A percentile compares a stretch with the other conserved stretches of the same genome.
These are phyloP conservation scores for Nibea coibor DNA, from an alignment of 2,113 vertebrate genomes.

Conservation along the genomic window DNA sequence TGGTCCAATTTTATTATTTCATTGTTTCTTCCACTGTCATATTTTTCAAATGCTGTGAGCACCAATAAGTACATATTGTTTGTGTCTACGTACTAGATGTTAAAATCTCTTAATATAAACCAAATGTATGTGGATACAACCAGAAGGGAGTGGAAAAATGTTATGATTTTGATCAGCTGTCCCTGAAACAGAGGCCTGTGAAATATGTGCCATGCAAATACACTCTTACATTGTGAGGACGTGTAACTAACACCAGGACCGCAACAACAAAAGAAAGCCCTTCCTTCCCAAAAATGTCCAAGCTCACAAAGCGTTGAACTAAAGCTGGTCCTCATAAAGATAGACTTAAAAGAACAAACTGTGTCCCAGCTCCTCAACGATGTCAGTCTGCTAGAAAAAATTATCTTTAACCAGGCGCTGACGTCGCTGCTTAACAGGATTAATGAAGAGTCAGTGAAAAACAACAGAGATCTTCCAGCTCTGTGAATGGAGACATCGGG, in stretches of 20 bases:
- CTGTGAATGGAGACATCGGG: slow-evolving; percentile 39
- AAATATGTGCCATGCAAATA: too few species aligned
- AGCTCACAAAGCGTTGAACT: not conserved
- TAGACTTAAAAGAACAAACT: not conserved
- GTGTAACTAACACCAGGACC: too few species aligned
- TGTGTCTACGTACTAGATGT: not conserved
- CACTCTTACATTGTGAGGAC: too few species aligned
- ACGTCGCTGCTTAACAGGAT: slow-evolving; percentile 58
- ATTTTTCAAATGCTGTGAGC: too few species aligned
- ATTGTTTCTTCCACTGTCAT: too few species aligned
- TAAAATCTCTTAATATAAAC: not conserved
- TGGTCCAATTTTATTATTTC: too few species aligned
- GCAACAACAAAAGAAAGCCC: not conserved
- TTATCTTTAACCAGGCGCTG: slow-evolving; percentile 47
- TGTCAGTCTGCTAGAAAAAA: slow-evolving; percentile 32
- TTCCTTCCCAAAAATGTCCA: too few species aligned
- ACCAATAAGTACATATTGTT: too few species aligned
- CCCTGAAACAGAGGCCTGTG: too few species aligned
- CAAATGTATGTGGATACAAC: not conserved
- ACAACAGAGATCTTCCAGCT: slow-evolving; percentile 18
- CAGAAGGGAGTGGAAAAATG: too few species aligned
- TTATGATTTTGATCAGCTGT: not conserved
- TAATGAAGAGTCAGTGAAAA: slow-evolving; percentile 61
- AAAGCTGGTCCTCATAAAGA: not conserved
- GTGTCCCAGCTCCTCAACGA: not conserved